Conservation (phyloP, 2,888 invertebrate genomes). For the Cantharis flavilabris region DNA sequence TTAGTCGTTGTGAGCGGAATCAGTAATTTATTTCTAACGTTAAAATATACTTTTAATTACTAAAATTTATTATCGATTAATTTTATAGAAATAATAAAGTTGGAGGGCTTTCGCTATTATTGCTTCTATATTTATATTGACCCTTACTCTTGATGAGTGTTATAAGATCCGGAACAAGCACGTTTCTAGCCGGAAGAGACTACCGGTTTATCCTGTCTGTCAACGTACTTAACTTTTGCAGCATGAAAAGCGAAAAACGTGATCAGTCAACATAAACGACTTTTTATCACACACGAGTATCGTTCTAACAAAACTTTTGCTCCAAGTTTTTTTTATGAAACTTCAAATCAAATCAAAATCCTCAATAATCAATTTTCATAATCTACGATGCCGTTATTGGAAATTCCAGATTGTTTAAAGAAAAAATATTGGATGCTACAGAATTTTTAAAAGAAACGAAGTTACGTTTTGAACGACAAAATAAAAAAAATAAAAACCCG, state of each 20-base stretch:
- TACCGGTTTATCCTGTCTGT: constrained; percentile 48
- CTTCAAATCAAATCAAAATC: constrained; percentile 18
- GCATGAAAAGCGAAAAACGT: constrained; percentile 46
- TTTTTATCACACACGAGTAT: constrained; percentile 43
- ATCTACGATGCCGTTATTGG: neutral
- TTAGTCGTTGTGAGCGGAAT: neutral
- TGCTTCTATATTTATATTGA: constrained; percentile 10
- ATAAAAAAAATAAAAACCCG: neutral
- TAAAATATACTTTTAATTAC: neutral
- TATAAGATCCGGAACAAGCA: constrained; percentile 43
- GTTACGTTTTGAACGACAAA: neutral
- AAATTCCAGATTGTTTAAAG: neutral
- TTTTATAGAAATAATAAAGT: neutral
- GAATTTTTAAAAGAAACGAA: neutral
- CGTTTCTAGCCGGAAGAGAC: constrained; percentile 46
- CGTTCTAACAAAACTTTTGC: constrained; percentile 32
- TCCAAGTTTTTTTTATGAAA: constrained; percentile 24
- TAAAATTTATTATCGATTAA: neutral
- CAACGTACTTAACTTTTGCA: constrained; percentile 47
- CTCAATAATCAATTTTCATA: neutral
- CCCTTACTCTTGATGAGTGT: constrained; percentile 17
- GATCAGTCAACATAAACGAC: constrained; percentile 50
- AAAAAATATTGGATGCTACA: neutral
- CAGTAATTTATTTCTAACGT: neutral
- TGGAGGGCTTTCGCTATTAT: neutral